Evolutionary conservation across 2,113 vertebrate genomes (phyloP).

Genomic region (Oostethus manadensis): DNA sequence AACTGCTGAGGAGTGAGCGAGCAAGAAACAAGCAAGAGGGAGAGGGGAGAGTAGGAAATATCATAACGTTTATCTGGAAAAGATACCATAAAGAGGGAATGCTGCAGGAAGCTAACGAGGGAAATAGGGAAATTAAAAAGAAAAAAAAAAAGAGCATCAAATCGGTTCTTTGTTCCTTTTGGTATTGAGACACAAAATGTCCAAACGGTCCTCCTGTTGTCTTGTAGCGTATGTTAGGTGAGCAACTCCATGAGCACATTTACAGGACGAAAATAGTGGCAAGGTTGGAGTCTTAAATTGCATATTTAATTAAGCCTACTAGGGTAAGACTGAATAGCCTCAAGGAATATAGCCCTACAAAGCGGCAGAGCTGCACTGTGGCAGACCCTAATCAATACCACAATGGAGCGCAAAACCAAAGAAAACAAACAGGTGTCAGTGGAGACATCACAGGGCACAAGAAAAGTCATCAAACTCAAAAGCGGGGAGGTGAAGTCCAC

Average conservation of each 20-base stretch:
- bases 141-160: constrained; percentile 74
- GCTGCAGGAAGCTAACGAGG: constrained; percentile 81
- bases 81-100: constrained; percentile 54
- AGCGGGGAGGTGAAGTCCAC: constrained; percentile 1
- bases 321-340: constrained; percentile 84
- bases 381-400: constrained; percentile 79
- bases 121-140: constrained; percentile 59
- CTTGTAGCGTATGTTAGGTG: constrained; percentile 43
- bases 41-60: constrained; percentile 70
- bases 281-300: constrained; percentile 89
- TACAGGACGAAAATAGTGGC: constrained; percentile 84
- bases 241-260: constrained; percentile 82
- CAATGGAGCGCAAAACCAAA: constrained; percentile 71
- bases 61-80: constrained; percentile 92
- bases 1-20: constrained; percentile 71
- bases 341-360: constrained; percentile 83
- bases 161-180: constrained; percentile 83
- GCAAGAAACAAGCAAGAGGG: constrained; percentile 67
- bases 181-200: constrained; percentile 86
- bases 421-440: constrained; percentile 79
- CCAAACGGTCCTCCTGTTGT: constrained; percentile 77
- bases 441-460: constrained; percentile 77
- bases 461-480: constrained; percentile 68
- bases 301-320: constrained; percentile 96
- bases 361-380: constrained; percentile 81